Conservation (phyloP, 2,113 vertebrate species). For the Barbus barbus region DNA sequence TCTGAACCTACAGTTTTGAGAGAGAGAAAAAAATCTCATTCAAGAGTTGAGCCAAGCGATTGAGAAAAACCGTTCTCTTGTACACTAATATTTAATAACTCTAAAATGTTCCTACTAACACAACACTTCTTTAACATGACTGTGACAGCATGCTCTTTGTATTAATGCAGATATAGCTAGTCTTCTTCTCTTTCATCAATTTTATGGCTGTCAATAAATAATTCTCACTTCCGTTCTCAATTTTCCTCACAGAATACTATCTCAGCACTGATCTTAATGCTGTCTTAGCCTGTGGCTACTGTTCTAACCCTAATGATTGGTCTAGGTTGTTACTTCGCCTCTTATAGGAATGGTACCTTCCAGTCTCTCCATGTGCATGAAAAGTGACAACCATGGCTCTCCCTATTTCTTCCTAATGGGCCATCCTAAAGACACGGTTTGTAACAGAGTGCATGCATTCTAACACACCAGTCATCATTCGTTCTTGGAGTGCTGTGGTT, state of each 20-base stretch:
- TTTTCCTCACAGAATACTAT: slow-evolving; percentile 75
- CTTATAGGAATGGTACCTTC: slow-evolving; percentile 99
- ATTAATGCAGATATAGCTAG: slow-evolving; percentile 12
- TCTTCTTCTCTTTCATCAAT: slow-evolving; percentile 15
- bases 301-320: slow-evolving; percentile 99
- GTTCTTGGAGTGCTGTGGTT: slow-evolving; percentile 60
- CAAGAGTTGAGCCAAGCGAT: background rate
- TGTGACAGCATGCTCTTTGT: slow-evolving; percentile 38
- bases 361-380: slow-evolving; percentile 99
- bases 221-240: slow-evolving; percentile 20
- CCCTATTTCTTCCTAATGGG: slow-evolving; percentile 99
- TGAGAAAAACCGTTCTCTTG: background rate
- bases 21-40: background rate
- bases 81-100: slow-evolving; percentile 26
- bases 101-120: slow-evolving; percentile 6
- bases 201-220: slow-evolving; percentile 26
- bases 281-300: slow-evolving; percentile 78
- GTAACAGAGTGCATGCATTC: slow-evolving; percentile 90
- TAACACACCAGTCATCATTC: slow-evolving; percentile 75
- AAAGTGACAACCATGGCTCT: slow-evolving; percentile 99
- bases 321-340: slow-evolving; percentile 99
- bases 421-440: slow-evolving; percentile 99
- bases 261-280: slow-evolving; percentile 68
- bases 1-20: background rate
- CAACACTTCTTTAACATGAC: slow-evolving; percentile 18